These are phyloP conservation scores for Narcine bancroftii DNA, from an alignment of 2,113 vertebrate species.

Conservation along the genomic window DNA sequence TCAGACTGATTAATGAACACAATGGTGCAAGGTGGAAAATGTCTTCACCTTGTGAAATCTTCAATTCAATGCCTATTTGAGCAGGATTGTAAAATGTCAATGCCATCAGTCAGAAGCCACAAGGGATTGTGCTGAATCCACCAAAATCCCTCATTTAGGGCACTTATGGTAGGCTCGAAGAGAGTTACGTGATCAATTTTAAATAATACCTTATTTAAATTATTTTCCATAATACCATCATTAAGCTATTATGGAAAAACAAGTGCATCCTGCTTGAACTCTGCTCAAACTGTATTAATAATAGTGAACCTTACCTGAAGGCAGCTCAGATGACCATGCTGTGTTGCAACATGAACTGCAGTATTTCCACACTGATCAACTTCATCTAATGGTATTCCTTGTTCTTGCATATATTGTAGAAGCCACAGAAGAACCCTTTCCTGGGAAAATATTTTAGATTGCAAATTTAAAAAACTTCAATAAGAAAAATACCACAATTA, in stretches of 20 bases:
- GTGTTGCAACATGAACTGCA: constrained; percentile 84
- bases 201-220: too few species aligned
- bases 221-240: too few species aligned
- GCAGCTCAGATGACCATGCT: constrained; percentile 85
- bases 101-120: not conserved
- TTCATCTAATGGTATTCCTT: constrained; percentile 92
- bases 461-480: not conserved
- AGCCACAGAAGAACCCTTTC: constrained; percentile 94
- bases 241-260: not conserved
- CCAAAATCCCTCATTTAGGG: not conserved
- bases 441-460: constrained; percentile 50
- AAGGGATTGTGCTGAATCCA: not conserved
- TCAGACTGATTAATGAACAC: not conserved
- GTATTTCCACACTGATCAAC: constrained; percentile 87
- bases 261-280: not conserved
- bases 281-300: not conserved
- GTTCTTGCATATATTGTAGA: constrained; percentile 98
- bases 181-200: not conserved
- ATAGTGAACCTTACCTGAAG: constrained; percentile 67
- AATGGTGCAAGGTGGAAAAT: not conserved
- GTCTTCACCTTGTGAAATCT: not conserved
- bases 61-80: not conserved
- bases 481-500: not conserved
- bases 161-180: not conserved
- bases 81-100: not conserved